Base-by-base conservation (phyloP, 2,888 invertebrate genomes). In the Ectobius pallidus region DNA sequence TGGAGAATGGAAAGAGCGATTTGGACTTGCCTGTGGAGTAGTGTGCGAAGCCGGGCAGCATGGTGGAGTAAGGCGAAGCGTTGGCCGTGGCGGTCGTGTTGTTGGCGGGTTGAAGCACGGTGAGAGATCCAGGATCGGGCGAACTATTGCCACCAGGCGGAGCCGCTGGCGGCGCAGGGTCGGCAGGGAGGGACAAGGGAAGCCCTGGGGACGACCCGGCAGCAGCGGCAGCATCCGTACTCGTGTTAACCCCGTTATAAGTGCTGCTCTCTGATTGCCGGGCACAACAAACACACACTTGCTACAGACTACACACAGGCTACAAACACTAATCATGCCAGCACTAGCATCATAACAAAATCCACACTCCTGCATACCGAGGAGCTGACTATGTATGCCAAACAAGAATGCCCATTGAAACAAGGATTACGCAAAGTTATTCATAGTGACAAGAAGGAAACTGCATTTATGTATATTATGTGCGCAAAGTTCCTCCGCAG, bases 11-110 rank as follows among this genome's bases (percentile, higher is more conserved):
- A n/a, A 3, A n/a, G 34, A 11, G 11, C 34, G 11, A 7, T 34
- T 34, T 34, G 1, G 20, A 69, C 75, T 52, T 76, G 78, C 90
- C 90, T 87, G 90, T 85, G 74, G 90, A 86, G 81, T 90, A 91
- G 78, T 87, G 86, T 83, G 89, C 89, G 82, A 90, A 90, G 84
- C 89, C 89, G 76, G 90, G 90, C 78, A 90, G 85, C 87, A 89
- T 88, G 78, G 89, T 85, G 74, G 88, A 86, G 79, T 89, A 88
- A 78, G 87, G 86, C 75, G 86, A 86, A 77, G 85, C 84, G 76
- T 85, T 79, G 75, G 82, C 81, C 79, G 82, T 81, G 78, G 74
- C 76, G 75, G 78, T 81, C 81, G 77, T 81, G 79, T 79, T 83
- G 68, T 63, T 69, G 77, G 87, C 86, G 58, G 90, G 87, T 80